Evolutionary conservation across 2,888 invertebrate species (phyloP).

Genomic region (Athalia circularis): DNA sequence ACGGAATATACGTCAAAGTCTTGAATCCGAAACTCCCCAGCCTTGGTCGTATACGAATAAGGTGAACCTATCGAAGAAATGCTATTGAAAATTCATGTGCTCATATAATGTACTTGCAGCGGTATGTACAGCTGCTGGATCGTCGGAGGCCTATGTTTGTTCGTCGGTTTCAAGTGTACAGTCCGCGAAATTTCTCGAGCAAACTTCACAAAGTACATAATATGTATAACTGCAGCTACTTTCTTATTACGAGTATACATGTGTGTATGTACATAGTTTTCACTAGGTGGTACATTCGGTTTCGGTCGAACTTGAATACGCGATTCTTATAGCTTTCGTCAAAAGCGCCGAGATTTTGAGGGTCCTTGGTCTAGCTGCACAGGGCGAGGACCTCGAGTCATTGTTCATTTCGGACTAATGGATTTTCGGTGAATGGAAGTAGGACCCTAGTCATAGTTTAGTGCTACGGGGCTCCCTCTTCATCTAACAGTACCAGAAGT

Average conservation of each 20-base stretch:
- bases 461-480: constrained; percentile 37
- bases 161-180: not conserved
- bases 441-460: constrained; percentile 9
- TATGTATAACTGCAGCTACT: too few relatives aligned
- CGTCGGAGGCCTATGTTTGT: not conserved
- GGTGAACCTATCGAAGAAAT: too few relatives aligned
- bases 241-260: too few relatives aligned
- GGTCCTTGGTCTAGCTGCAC: constrained; percentile 4
- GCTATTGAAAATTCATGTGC: too few relatives aligned
- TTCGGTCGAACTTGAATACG: not conserved
- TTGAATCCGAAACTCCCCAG: too few relatives aligned
- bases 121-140: not conserved
- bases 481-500: not conserved
- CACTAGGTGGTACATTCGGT: too few relatives aligned
- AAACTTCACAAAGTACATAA: not conserved
- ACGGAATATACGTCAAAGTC: too few relatives aligned
- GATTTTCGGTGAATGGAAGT: constrained; percentile 33
- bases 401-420: constrained; percentile 40
- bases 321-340: constrained; percentile 19
- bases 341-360: constrained; percentile 27
- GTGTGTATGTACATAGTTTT: too few relatives aligned
- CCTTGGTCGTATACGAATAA: too few relatives aligned
- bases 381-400: constrained; percentile 18
- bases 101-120: not conserved
- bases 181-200: not conserved